Evolutionary conservation across 2,113 vertebrate species (phyloP).

Genomic region (Genyomyrus donnyi): DNA sequence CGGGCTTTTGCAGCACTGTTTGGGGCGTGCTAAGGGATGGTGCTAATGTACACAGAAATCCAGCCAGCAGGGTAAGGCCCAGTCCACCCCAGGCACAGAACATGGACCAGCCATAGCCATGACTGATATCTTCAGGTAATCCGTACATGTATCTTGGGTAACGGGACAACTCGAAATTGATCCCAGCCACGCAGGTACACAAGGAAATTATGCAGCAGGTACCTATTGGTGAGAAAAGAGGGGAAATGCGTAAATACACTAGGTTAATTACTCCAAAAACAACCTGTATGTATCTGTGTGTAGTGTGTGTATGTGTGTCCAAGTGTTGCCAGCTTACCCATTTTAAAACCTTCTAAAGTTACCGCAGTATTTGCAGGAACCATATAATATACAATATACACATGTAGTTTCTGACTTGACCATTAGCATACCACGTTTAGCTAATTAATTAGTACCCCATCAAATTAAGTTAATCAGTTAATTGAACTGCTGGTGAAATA

Average conservation of each 20-base stretch:
- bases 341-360: not conserved
- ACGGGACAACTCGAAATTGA: slow-evolving; percentile 87
- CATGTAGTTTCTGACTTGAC: not conserved
- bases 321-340: not conserved
- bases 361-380: not conserved
- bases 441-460: not conserved
- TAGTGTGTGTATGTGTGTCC: not conserved
- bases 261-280: not conserved
- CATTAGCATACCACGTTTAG: not conserved
- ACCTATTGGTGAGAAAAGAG: slow-evolving; percentile 57
- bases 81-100: slow-evolving; percentile 92
- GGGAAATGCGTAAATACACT: not conserved
- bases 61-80: slow-evolving; percentile 83
- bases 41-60: slow-evolving; percentile 86
- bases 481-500: not conserved
- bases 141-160: slow-evolving; percentile 84
- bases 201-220: slow-evolving; percentile 91
- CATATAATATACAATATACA: not conserved
- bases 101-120: slow-evolving; percentile 95
- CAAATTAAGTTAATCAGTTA: not conserved
- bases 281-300: not conserved
- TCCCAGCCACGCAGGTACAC: slow-evolving; percentile 88
- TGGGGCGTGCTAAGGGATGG: slow-evolving; percentile 78
- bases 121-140: slow-evolving; percentile 89
- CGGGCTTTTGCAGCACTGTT: slow-evolving; percentile 75